Conservation (phyloP, 2,797 vertebrate species). For the Staurois parvus region DNA sequence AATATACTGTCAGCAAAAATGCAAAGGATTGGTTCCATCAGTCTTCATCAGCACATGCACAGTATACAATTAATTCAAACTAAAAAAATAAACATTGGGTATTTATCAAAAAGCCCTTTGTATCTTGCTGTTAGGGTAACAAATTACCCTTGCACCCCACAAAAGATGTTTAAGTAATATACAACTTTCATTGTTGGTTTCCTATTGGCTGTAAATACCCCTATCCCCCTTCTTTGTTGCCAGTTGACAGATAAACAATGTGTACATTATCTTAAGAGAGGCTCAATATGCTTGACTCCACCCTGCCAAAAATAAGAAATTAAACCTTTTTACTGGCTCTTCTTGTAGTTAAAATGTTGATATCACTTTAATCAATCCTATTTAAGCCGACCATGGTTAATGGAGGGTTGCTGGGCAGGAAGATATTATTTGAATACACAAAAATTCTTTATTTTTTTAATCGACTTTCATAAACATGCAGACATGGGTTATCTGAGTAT, state of each 20-base stretch:
- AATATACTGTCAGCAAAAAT: neutral
- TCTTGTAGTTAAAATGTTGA: neutral
- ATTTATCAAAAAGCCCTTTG: neutral
- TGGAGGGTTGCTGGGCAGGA: neutral
- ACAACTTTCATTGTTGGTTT: slow-evolving; percentile 4
- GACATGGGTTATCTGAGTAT: too few relatives aligned
- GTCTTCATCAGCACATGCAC: neutral
- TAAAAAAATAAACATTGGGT: neutral
- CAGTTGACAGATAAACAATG: neutral
- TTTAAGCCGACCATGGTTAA: neutral
- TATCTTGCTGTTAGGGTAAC: neutral
- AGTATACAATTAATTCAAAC: neutral
- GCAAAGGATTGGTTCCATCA: neutral
- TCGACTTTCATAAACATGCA: too few relatives aligned
- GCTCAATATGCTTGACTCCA: neutral
- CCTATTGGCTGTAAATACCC: neutral
- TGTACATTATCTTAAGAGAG: slow-evolving; percentile 5
- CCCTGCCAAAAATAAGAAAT: neutral
- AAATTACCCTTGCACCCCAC: neutral
- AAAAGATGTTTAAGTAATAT: slow-evolving; percentile 10
- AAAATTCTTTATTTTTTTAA: too few relatives aligned
- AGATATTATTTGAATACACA: too few relatives aligned
- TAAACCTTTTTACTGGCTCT: neutral
- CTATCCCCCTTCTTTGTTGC: neutral
- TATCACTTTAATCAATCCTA: neutral